Conservation (phyloP, 2,797 vertebrate genomes). For the Iguana delicatissima region DNA sequence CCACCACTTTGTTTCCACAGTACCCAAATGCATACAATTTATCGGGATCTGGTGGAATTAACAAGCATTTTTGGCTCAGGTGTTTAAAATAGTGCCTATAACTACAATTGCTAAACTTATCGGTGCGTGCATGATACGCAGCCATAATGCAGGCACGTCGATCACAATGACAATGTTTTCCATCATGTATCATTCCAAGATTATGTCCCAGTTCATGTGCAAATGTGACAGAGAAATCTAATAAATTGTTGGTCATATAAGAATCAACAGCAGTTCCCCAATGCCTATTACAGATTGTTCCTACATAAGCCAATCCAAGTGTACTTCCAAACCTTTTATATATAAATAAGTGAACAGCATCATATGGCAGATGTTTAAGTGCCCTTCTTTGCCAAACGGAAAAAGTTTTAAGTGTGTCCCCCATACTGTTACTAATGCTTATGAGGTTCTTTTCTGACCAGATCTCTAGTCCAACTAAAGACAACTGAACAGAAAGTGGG, state of each 20-base stretch:
- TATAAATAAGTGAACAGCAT: constrained; percentile 69
- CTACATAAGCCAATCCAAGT: too few species aligned
- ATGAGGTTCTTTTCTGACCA: constrained; percentile 59
- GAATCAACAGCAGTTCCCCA: too few species aligned
- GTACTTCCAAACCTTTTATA: neutral
- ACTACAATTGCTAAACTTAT: too few species aligned
- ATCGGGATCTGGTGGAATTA: too few species aligned
- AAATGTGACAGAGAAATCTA: constrained; percentile 5
- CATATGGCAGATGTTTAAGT: neutral
- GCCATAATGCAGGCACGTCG: too few species aligned
- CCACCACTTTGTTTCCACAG: constrained; percentile 26
- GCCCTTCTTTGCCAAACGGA: neutral
- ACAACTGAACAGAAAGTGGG: constrained; percentile 52
- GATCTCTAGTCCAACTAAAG: constrained; percentile 67
- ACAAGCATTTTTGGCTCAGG: too few species aligned
- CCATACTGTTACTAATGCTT: neutral
- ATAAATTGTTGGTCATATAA: too few species aligned
- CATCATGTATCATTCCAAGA: constrained; percentile 35
- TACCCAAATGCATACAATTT: too few species aligned
- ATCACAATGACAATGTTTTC: rapidly evolving
- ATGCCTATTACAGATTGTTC: too few species aligned
- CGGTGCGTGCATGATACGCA: too few species aligned
- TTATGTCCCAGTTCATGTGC: constrained; percentile 36
- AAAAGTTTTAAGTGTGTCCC: neutral
- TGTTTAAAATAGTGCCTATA: too few species aligned